Evolutionary conservation across 2,797 vertebrate species (phyloP), one percentile per base, ranked within the genome.

Genomic region (Clarias pachynema): DNA sequence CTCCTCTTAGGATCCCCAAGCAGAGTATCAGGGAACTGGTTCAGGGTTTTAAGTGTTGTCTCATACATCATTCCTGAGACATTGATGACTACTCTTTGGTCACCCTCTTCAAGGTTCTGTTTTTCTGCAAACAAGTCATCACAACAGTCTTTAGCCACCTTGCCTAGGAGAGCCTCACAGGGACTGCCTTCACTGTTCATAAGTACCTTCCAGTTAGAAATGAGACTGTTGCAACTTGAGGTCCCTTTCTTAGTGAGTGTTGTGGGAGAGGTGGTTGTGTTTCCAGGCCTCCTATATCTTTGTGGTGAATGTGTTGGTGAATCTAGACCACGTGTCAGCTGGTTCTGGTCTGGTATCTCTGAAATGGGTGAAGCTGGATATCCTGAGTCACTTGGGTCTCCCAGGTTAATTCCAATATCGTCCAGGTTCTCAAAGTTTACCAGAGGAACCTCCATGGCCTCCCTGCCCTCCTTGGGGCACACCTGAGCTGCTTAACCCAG

Each of bases 41-140:
- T 95, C n/a, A 99, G 94, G 15, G 97, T 99, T 93, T 96, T 96
- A 87, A 98, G 96, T 88, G 97, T 96, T 0, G 98, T 99, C 93
- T 99, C 98, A 15, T 97, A 99, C 91, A 97, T 96, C 86, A 99
- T 89, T 22, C 98, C 98, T 0, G 98, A 97, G 22, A 99, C 93
- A 87, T 99, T 99, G 92, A 99, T 97, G 91, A 98, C 95, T 40
- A 99, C 96, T 29, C 97, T 96, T 87, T 97, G 97, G 72, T 96
- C 96, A 24, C 96, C 97, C 69, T 98, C 97, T 63, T 96, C 96
- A 85, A 95, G 53, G 68, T 85, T 94, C 72, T 93, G 92, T 87
- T 95, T 95, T 85, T 97, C 96, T 1, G 92, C 93, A 63, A 96
- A 95, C 59, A 97, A 87, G 72, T 94, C 91, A 22, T 96, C 95